These are phyloP conservation scores for Urophycis tenuis DNA, from an alignment of 2,797 vertebrate genomes.

Conservation along the genomic window DNA sequence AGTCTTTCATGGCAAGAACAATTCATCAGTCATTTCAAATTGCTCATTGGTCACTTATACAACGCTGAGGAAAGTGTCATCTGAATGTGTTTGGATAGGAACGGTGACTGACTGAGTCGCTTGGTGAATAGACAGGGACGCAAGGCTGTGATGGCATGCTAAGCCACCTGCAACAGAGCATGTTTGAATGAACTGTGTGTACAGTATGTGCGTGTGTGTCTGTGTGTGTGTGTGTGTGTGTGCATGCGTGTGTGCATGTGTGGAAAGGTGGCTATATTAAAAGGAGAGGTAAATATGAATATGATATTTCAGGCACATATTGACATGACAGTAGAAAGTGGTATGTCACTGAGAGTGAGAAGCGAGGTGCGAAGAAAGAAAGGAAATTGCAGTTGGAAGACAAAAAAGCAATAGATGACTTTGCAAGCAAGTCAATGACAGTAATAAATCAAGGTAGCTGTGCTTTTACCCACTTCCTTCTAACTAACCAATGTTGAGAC, in stretches of 20 bases:
- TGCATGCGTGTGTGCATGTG: neutral
- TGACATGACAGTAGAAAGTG: neutral
- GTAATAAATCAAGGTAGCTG: no score
- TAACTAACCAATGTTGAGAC: no score
- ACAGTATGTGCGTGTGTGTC: neutral
- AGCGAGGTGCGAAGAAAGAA: neutral
- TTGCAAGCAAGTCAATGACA: neutral
- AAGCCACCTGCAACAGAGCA: neutral
- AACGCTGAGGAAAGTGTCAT: neutral
- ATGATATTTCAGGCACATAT: neutral
- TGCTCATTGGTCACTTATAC: neutral
- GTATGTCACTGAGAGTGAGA: neutral
- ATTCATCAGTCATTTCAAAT: neutral
- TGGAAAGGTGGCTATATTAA: neutral
- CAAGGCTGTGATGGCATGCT: neutral
- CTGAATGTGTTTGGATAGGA: neutral
- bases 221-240: slow-evolving; percentile 1
- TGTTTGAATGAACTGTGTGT: slow-evolving; percentile 2
- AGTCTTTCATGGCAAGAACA: neutral
- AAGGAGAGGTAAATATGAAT: neutral
- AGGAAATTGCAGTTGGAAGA: neutral
- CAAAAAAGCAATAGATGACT: neutral
- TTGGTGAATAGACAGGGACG: neutral
- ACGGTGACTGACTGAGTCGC: no score
- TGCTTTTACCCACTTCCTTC: neutral